Evolutionary conservation across 2,113 vertebrate genomes (phyloP), one percentile per base, ranked within the genome.

Genomic region (Anoplopoma fimbria): DNA sequence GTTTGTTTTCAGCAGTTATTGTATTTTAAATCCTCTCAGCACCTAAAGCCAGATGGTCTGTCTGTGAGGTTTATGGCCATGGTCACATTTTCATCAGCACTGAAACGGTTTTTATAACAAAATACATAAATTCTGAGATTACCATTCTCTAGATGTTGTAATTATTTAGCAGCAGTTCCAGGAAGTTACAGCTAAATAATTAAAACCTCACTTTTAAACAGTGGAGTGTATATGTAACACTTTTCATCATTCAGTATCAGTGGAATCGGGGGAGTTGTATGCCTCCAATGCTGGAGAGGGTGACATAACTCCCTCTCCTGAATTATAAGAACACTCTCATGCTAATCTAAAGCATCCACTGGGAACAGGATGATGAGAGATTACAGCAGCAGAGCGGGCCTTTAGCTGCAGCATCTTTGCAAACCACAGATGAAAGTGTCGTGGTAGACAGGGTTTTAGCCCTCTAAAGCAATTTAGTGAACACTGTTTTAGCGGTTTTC

Each of bases 311-410:
- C 73, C 69, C 40, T 36, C 42, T 65, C 34, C 17, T 68, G 15
- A 63, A 23, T 65, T 42, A 78, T 70, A 55, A 64, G 42, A 49
- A 55, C 45, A 42, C 36, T 69, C 45, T 75, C 69, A 55, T 77
- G 62, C 70, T 91, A 85, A 93, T 92, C 85, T 87, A 73, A 62
- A 88, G 72, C 53, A 47, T 78, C 77, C 84, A 87, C 65, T 27
- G 63, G 21, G 61, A 68, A 63, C 68, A 65, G 80, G 75, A 87
- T 80, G 87, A 91, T 83, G 77, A 77, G 72, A 77, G 85, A 92
- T 91, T 90, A 89, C 47, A 77, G 76, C 9, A 0, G 45, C 70
- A 73, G 19, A 78, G n/a, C 9, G 74, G 0, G 55, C 33, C 75
- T 69, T 63, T 38, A 55, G 38, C 36, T 63, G 21, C 40, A 71